These are phyloP conservation scores for Luperina nickerlii DNA, from an alignment of 2,888 invertebrate genomes.

Conservation along the genomic window DNA sequence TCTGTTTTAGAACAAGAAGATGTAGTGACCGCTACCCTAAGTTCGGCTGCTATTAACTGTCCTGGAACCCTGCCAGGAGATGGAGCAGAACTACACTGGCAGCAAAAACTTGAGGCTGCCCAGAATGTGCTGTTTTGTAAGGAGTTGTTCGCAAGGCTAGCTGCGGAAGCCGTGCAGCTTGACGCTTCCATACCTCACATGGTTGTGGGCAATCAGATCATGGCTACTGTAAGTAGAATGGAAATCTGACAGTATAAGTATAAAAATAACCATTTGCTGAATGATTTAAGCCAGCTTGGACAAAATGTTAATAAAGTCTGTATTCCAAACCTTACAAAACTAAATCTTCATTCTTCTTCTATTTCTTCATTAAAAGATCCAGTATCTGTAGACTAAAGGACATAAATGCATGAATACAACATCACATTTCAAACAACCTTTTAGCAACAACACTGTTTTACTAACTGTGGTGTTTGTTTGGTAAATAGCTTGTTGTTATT, in stretches of 20 bases:
- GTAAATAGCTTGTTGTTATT: neutral
- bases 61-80: constrained; percentile 91
- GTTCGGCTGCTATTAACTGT: constrained; percentile 93
- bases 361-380: neutral
- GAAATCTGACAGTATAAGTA: too few species aligned
- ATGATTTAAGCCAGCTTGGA: too few species aligned
- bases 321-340: neutral
- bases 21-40: constrained; percentile 95
- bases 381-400: neutral
- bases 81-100: constrained; percentile 96
- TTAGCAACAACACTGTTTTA: neutral
- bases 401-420: neutral
- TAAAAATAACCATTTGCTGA: neutral
- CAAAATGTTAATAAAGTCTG: neutral
- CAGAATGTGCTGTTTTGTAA: constrained; percentile 99
- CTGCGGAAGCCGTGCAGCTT: constrained; percentile 98
- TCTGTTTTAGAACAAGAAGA: constrained; percentile 94
- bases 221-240: constrained; percentile 92
- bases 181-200: constrained; percentile 98
- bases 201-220: constrained; percentile 99
- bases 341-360: neutral
- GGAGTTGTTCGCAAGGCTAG: constrained; percentile 97
- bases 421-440: neutral
- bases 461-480: neutral
- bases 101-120: constrained; percentile 98